A percentile compares a stretch with the other conserved stretches of the same genome.
phyloP scores from a whole-genome alignment of 1,140 invertebrate genomes.

The Dendrolimus punctatus region DNA sequence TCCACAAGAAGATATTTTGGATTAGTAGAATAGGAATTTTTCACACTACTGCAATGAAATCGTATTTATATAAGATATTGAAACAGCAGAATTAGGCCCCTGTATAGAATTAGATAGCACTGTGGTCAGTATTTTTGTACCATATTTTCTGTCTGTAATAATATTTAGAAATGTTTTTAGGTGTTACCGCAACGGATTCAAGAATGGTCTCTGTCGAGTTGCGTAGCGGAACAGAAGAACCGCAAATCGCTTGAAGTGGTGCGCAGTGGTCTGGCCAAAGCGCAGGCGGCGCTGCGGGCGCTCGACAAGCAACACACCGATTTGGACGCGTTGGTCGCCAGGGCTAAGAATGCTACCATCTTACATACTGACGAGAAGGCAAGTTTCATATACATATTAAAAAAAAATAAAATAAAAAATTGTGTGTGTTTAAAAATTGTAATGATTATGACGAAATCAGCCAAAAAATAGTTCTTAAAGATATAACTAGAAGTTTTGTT shows the following conservation, averaged over 20 bases:
- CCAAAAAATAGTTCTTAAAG: too few relatives aligned
- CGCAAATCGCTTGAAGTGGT: constrained; percentile 87
- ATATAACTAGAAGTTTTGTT: too few relatives aligned
- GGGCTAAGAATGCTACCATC: constrained; percentile 80
- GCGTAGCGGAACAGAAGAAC: constrained; percentile 90
- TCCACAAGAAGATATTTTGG: too few relatives aligned
- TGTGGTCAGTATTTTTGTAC: not conserved
- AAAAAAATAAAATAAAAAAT: too few relatives aligned
- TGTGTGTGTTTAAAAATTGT: too few relatives aligned
- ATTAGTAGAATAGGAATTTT: too few relatives aligned
- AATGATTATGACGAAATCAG: too few relatives aligned
- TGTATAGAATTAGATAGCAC: too few relatives aligned
- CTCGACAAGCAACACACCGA: constrained; percentile 84
- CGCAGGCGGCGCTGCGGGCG: constrained; percentile 82
- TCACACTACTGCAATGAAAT: too few relatives aligned
- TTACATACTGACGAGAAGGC: constrained; percentile 79
- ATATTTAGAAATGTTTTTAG: constrained; percentile 42
- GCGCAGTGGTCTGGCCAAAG: constrained; percentile 83
- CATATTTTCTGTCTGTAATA: not conserved
- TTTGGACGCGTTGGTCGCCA: constrained; percentile 86
- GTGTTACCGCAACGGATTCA: constrained; percentile 93
- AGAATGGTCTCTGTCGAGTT: constrained; percentile 94
- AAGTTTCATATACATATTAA: not conserved
- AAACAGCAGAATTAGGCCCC: too few relatives aligned
- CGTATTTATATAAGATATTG: too few relatives aligned